Percentiles rank a stretch among this genome's conserved stretches.
phyloP scores from a whole-genome alignment of 1,140 invertebrate genomes.

The Leptopilina boulardi region DNA sequence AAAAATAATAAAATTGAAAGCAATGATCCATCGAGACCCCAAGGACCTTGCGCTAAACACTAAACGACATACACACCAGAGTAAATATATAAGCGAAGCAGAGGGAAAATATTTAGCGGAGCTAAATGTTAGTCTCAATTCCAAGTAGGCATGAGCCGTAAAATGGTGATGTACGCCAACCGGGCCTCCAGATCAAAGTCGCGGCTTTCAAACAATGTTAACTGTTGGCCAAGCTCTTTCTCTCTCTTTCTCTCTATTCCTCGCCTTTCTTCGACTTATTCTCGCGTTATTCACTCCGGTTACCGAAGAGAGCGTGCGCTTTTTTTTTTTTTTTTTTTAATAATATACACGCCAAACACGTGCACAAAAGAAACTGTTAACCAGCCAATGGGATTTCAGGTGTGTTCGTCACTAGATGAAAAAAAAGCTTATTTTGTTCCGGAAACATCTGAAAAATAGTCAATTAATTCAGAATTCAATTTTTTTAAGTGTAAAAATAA shows the following conservation, averaged over 20 bases:
- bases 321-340: constrained; percentile 57
- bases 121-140: constrained; percentile 55
- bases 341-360: no score
- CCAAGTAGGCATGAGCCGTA: constrained; percentile 62
- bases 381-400: constrained; percentile 60
- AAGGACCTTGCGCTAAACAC: constrained; percentile 31
- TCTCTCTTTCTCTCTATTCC: no score
- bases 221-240: constrained; percentile 45
- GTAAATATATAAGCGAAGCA: not conserved
- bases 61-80: constrained; percentile 12
- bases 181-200: constrained; percentile 72
- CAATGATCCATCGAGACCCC: constrained; percentile 9
- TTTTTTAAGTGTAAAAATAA: no score
- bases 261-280: constrained; percentile 44
- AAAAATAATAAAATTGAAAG: not conserved
- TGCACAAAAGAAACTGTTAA: constrained; percentile 62
- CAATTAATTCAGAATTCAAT: no score
- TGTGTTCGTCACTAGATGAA: constrained; percentile 51
- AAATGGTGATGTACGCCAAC: constrained; percentile 69
- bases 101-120: constrained; percentile 50
- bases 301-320: constrained; percentile 48
- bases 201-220: constrained; percentile 75
- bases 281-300: constrained; percentile 44
- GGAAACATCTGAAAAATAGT: not conserved
- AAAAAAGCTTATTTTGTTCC: constrained; percentile 35